These are phyloP conservation scores for Physocephala rufipes DNA, from an alignment of 2,888 invertebrate species.

Conservation along the genomic window DNA sequence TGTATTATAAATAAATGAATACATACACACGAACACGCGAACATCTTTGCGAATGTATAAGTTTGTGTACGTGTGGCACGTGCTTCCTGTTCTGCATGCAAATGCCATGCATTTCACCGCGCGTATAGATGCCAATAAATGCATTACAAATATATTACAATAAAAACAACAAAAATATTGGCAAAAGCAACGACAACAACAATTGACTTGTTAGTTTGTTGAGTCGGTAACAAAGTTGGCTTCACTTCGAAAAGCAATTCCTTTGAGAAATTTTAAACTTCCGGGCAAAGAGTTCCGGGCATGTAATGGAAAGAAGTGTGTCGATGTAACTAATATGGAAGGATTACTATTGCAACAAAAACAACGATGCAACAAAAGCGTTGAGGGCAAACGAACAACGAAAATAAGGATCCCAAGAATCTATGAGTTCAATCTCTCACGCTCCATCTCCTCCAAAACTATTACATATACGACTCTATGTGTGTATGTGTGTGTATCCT, in stretches of 20 bases:
- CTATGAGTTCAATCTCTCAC: not conserved
- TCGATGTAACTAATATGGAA: not conserved
- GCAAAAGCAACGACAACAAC: not conserved
- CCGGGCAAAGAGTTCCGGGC: slow-evolving; percentile 5
- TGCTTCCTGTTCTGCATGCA: slow-evolving; percentile 16
- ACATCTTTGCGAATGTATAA: not conserved
- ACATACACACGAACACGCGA: not conserved
- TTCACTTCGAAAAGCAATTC: slow-evolving; percentile 7
- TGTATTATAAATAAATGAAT: too few relatives aligned
- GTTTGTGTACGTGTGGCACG: not conserved
- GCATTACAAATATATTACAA: not conserved
- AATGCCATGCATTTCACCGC: slow-evolving; percentile 3
- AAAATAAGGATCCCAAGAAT: not conserved
- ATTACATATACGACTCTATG: not conserved
- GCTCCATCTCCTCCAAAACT: not conserved
- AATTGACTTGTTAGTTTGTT: not conserved
- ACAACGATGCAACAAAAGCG: not conserved
- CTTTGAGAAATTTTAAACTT: slow-evolving; percentile 19
- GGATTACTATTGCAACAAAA: not conserved
- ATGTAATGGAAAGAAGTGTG: not conserved
- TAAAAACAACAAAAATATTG: slow-evolving; percentile 21
- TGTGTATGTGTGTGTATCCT: too few relatives aligned
- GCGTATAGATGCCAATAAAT: slow-evolving; percentile 13
- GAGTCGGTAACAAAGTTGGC: not conserved
- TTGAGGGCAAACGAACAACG: not conserved